These are phyloP conservation scores for Paguma larvata DNA, from an alignment of 2,797 vertebrate genomes.

Conservation along the genomic window DNA sequence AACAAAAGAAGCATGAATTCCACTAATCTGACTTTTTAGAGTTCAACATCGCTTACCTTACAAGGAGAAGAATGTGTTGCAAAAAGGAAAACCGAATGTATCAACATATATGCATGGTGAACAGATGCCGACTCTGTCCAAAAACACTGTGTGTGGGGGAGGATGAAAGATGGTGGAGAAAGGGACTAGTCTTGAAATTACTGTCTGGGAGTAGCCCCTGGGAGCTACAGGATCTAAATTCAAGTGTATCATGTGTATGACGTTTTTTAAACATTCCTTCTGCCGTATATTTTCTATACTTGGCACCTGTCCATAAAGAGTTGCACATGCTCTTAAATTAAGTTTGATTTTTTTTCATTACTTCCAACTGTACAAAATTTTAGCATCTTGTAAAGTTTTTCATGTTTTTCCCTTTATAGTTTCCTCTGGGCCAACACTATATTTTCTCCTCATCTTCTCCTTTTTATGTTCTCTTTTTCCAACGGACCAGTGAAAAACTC, in stretches of 20 bases:
- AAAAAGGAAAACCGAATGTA: background rate
- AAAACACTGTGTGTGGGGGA: background rate
- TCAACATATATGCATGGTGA: background rate
- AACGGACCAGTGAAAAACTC: background rate
- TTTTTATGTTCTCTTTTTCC: background rate
- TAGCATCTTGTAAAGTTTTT: background rate
- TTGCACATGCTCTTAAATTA: background rate
- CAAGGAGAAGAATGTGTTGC: constrained; percentile 1
- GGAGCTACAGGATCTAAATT: constrained; percentile 1
- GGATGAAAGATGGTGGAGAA: background rate
- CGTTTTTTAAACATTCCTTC: background rate
- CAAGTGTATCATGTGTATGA: background rate
- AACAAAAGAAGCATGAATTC: constrained; percentile 59
- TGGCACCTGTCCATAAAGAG: background rate
- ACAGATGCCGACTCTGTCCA: background rate
- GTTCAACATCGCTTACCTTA: constrained; percentile 13
- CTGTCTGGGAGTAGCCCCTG: background rate
- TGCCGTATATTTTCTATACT: background rate
- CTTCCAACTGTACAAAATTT: background rate
- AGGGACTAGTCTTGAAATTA: background rate
- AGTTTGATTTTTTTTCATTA: constrained; percentile 22
- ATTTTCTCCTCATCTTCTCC: background rate
- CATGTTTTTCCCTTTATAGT: background rate
- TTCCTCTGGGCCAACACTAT: background rate
- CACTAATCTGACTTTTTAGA: constrained; percentile 71